Conservation (phyloP, 2,888 invertebrate genomes). For the Chironomus tentans region DNA sequence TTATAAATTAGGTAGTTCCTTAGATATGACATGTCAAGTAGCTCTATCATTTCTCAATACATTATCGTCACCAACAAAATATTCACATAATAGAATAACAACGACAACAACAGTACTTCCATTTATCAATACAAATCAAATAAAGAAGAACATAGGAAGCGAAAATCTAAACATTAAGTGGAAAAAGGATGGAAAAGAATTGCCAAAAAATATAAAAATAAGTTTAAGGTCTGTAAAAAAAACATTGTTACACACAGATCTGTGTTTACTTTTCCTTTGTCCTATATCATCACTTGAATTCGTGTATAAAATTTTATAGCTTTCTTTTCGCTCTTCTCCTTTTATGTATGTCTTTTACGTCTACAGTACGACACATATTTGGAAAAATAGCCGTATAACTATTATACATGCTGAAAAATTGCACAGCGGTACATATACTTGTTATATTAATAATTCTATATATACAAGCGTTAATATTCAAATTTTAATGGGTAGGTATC, state of each 20-base stretch:
- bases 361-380: constrained; percentile 38
- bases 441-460: constrained; percentile 50
- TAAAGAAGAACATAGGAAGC: constrained; percentile 8
- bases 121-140: constrained; percentile 27
- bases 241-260: too few species aligned
- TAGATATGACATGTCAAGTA: constrained; percentile 55
- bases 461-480: constrained; percentile 57
- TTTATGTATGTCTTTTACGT: constrained; percentile 29
- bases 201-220: constrained; percentile 27
- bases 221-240: constrained; percentile 27
- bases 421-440: constrained; percentile 57
- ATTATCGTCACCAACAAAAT: constrained; percentile 27
- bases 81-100: constrained; percentile 30
- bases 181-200: constrained; percentile 28
- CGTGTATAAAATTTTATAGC: not conserved
- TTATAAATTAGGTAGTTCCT: constrained; percentile 64
- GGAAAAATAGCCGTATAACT: constrained; percentile 37
- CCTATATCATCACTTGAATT: not conserved
- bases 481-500: constrained; percentile 54
- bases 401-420: constrained; percentile 51
- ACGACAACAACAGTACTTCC: constrained; percentile 34
- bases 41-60: constrained; percentile 42
- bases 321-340: not conserved
- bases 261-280: not conserved
- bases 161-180: constrained; percentile 27